These are phyloP conservation scores for Ochropacha duplaris DNA, from an alignment of 2,888 invertebrate genomes.

Conservation along the genomic window DNA sequence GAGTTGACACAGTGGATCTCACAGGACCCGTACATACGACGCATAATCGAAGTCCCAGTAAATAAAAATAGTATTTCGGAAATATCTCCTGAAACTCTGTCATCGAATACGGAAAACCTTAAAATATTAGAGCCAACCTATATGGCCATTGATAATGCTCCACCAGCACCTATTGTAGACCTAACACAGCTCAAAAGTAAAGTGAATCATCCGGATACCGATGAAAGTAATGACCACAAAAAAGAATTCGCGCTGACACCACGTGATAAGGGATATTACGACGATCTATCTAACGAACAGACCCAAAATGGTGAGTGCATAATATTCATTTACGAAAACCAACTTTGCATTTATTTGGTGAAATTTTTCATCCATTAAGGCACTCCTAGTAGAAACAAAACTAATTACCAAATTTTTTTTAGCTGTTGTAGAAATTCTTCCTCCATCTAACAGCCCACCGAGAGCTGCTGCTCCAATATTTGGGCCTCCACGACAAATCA, in stretches of 20 bases:
- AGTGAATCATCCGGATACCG: not conserved
- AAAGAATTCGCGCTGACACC: slow-evolving; percentile 55
- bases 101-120: not conserved
- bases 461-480: slow-evolving; percentile 30
- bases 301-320: slow-evolving; percentile 32
- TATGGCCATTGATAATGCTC: not conserved
- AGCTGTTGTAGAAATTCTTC: slow-evolving; percentile 9
- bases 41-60: slow-evolving; percentile 18
- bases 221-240: slow-evolving; percentile 15
- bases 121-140: not conserved
- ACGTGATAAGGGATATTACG: slow-evolving; percentile 49
- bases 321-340: not conserved
- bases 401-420: not conserved
- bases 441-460: slow-evolving; percentile 23
- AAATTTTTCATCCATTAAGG: no score
- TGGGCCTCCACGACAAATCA: slow-evolving; percentile 53
- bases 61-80: slow-evolving; percentile 4
- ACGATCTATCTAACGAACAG: slow-evolving; percentile 26
- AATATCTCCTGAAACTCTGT: not conserved
- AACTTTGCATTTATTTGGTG: not conserved
- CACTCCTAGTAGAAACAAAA: no score
- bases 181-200: not conserved
- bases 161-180: not conserved
- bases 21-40: slow-evolving; percentile 27
- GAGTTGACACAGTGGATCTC: slow-evolving; percentile 35